Evolutionary conservation across 1,140 invertebrate genomes (phyloP), one percentile per base, ranked within the genome.

Genomic region (Sitobion miscanthi): DNA sequence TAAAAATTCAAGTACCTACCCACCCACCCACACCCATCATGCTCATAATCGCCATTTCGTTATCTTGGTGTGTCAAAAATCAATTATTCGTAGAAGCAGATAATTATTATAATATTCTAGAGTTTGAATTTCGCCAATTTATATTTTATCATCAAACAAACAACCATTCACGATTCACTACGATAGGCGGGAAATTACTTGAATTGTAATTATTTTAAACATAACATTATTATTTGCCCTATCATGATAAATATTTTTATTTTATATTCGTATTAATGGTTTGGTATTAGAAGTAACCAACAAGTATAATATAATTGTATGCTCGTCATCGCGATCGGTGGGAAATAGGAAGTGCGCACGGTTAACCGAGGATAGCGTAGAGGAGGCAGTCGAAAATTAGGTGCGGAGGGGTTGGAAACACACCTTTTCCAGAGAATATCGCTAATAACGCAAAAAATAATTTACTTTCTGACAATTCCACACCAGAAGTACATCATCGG

Each of bases 321-420:
- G 52, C 47, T 35, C 77, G 49, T 77, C 77, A 57, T 42, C 77
- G 49, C 47, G 35, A 57, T 42, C 91, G 82, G 82, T 93, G 91
- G 91, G 91, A 93, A 93, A 93, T 93, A 93, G 91, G 91, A 93
- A 93, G 91, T 93, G 82, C 91, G 91, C 91, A 93, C 91, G 91
- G 91, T 93, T 93, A 86, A 93, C 91, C 49, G 89, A 69, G 90
- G 90, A 42, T 77, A 91, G 57, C 57, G 30, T 11, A n/a, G 49
- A 83, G 62, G 14, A 83, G 62, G 6, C 82, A 54, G 47, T 54
- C 45, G 35, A 92, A 93, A 93, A 93, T 42, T 86, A 42, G 82
- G 47, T 9, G 82, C 49, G 91, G 90, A 83, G 91, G 91, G 91
- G 91, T 93, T 57, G 91, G 54, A 30, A 83, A 85, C 91, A 45